Conservation (phyloP, 1,140 invertebrate genomes). For the Teleopsis dalmanni region DNA sequence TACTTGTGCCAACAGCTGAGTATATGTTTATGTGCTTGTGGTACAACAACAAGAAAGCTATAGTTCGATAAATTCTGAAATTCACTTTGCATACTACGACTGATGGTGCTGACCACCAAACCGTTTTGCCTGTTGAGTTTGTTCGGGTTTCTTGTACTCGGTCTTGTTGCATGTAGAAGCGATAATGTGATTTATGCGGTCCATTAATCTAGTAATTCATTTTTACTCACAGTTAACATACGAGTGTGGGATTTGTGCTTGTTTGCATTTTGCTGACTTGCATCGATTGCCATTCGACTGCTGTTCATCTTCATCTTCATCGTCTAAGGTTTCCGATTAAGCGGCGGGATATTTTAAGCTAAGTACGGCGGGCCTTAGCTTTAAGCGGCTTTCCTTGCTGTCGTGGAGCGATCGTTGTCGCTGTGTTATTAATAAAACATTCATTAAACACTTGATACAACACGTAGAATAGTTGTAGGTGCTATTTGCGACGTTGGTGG, state of each 20-base stretch:
- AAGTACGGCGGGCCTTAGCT: not conserved
- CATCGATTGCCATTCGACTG: conserved; percentile 44
- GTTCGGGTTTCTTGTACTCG: not conserved
- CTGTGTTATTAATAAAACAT: conserved; percentile 45
- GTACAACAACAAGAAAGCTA: not conserved
- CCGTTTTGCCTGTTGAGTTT: not conserved
- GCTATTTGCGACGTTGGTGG: not conserved
- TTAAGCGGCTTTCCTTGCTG: not conserved
- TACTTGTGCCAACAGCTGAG: conserved; percentile 2
- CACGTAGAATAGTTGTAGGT: conserved; percentile 2
- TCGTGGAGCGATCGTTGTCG: conserved; percentile 38
- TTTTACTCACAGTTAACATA: conserved; percentile 13
- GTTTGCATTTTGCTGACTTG: conserved; percentile 7
- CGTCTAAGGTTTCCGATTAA: not conserved
- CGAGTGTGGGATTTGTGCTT: not conserved
- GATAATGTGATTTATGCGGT: conserved; percentile 45
- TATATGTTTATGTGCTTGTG: too few species aligned
- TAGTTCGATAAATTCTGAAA: conserved; percentile 39
- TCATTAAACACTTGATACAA: conserved; percentile 31
- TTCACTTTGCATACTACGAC: conserved; percentile 5
- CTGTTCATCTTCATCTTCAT: conserved; percentile 35
- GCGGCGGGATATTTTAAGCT: too few species aligned
- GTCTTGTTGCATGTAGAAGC: conserved; percentile 22
- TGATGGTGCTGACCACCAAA: not conserved
- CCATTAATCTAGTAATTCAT: conserved; percentile 46